Base-by-base conservation (phyloP, 2,888 invertebrate genomes). In the Polymixis flavicincta region DNA sequence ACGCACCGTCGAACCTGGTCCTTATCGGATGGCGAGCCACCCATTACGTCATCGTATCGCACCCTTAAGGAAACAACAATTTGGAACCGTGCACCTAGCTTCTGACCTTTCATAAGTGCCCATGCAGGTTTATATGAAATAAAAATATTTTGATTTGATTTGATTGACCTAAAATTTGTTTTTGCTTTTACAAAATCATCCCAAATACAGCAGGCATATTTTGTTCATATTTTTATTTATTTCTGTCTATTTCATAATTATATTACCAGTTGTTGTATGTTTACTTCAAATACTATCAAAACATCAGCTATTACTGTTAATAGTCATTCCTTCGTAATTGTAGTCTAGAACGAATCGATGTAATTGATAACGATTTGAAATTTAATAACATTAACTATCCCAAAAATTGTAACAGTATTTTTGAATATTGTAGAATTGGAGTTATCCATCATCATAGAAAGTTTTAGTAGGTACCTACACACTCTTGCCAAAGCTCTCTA, bases 401-500 rank as follows among this genome's bases (percentile, higher is more conserved):
- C 22, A 74, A 69, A 66, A 81, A 82, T 71, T 78, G 78, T 87
- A 87, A 89, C 87, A 87, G 87, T 88, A 89, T 88, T 81, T 70
- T 76, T 76, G 17, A 65, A 70, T 68, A 63, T 64, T 50, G 32
- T 65, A 32, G 59, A 73, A 19, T 42, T 8, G 14, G 2, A 45
- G n/a, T 25, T 42, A 65, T 54, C 8, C 11, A 60, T 65, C 54
- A 60, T 25, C 17, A 0, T 52, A 4, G 45, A n/a, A 6, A n/a
- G n/a, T n/a, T n/a, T n/a, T 57, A 25, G 32, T 32, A 52, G 22
- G 37, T 57, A 50, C n/a, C n/a, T n/a, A n/a, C n/a, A n/a, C 13
- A n/a, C n/a, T n/a, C n/a, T 28, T 45, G 17, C 63, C 14, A 71
- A 50, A 71, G 7, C 4, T 52, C 28, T 25, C n/a, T 25, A 25